A percentile compares a stretch with the other conserved stretches of the same genome.
Conservation (phyloP, 1,140 invertebrate genomes). For the Drosophila setifemur region DNA sequence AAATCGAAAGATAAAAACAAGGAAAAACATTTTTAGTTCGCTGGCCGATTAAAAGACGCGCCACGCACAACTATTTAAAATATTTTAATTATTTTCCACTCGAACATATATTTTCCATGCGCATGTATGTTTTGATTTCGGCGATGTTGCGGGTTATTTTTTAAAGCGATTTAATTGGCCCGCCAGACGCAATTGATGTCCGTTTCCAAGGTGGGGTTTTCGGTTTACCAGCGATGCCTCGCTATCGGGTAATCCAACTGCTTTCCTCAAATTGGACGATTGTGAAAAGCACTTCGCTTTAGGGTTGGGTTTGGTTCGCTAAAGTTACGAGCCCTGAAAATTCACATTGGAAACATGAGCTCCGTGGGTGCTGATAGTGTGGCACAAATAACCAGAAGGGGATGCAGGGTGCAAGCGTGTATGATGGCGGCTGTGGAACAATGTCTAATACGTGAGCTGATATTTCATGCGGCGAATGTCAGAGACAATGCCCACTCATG, state of each 20-base stretch:
- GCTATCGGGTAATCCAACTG: conserved; percentile 26
- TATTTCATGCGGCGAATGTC: conserved; percentile 18
- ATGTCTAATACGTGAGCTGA: conserved; percentile 51
- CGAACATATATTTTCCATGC: conserved; percentile 24
- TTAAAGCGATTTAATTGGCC: conserved; percentile 66
- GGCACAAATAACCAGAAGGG: neutral
- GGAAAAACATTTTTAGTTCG: conserved; percentile 36
- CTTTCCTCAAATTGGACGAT: conserved; percentile 14
- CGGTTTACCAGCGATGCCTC: conserved; percentile 20
- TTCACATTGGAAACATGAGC: conserved; percentile 65
- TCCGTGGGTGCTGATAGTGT: conserved; percentile 67
- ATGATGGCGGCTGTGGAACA: conserved; percentile 15
- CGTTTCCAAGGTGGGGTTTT: neutral
- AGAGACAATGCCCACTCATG: neutral
- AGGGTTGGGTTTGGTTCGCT: conserved; percentile 22
- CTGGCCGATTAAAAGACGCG: conserved; percentile 60
- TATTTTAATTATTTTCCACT: conserved; percentile 74
- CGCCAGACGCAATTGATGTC: conserved; percentile 62
- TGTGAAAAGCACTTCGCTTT: conserved; percentile 60
- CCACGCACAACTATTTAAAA: conserved; percentile 66
- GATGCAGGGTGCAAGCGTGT: neutral
- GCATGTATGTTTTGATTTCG: conserved; percentile 3
- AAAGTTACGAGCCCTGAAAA: conserved; percentile 30
- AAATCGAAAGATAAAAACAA: conserved; percentile 30
- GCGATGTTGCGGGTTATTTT: conserved; percentile 42